Percentiles rank a stretch among this genome's conserved stretches.
phyloP scores from a whole-genome alignment of 2,888 invertebrate species.

The Schrankia costaestrigalis region DNA sequence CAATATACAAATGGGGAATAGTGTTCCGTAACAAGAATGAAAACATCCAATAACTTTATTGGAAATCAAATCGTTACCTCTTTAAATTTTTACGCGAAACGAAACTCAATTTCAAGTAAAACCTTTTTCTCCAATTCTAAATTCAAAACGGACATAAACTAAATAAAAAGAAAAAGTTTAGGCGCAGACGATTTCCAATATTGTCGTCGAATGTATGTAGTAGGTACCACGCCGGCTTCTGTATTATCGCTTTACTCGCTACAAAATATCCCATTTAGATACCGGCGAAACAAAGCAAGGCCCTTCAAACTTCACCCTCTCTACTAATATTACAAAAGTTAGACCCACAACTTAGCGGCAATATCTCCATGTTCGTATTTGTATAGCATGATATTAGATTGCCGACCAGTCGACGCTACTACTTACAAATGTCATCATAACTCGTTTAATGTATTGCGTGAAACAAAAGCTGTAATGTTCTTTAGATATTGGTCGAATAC shows the following conservation, averaged over 20 bases:
- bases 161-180: conserved; percentile 7
- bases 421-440: conserved; percentile 15
- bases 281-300: conserved; percentile 26
- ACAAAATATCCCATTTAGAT: conserved; percentile 26
- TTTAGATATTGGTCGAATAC: no score
- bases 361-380: conserved; percentile 39
- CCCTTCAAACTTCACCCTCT: conserved; percentile 57
- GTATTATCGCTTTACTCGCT: conserved; percentile 26
- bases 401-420: conserved; percentile 8
- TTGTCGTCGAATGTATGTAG: conserved; percentile 12
- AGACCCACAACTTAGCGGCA: conserved; percentile 45
- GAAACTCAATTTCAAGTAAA: conserved; percentile 3
- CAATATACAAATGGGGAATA: neutral
- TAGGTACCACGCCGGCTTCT: conserved; percentile 26
- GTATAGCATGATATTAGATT: conserved; percentile 32
- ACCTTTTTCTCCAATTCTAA: no score
- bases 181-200: conserved; percentile 24
- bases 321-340: conserved; percentile 72
- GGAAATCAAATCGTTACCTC: conserved; percentile 7
- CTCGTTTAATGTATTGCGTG: conserved; percentile 2
- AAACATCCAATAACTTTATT: conserved; percentile 8
- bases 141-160: no score
- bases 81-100: conserved; percentile 3
- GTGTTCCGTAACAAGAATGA: conserved; percentile 3
- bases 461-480: neutral